Evolutionary conservation across 2,113 vertebrate genomes (phyloP), one percentile per base, ranked within the genome.

Genomic region (Nothoprocta perdicaria): DNA sequence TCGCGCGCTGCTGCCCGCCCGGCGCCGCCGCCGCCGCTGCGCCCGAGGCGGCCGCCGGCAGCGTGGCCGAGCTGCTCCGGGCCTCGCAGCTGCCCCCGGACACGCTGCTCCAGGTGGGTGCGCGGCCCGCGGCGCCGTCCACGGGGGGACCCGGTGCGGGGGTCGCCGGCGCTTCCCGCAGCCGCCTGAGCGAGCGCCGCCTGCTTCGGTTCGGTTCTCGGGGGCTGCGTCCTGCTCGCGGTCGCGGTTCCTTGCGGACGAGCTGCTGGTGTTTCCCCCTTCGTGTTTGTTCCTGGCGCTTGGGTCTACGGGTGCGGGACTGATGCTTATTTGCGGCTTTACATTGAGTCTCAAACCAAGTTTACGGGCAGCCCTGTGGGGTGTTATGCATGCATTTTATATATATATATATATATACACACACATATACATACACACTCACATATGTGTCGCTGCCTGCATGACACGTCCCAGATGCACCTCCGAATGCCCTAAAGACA

Each of bases 11-110:
- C 94, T 93, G 91, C 81, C 94, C 94, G 52, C 81, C 88, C 48
- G 48, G 48, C 85, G 88, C 93, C 63, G 94, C 93, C 85, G 88
- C 93, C 63, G 94, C 93, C 85, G 91, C 85, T 84, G 91, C 93
- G 48, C 81, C 93, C 68, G 94, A 95, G 88, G 91, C 85, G 88
- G 91, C 93, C 84, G 93, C 91, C 82, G 91, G 94, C 88, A 93
- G 91, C 86, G 94, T 91, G 94, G 89, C 88, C 53, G 94, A 93
- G 69, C 86, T 93, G 88, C 91, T 95, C 89, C 94, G 94, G 85
- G 94, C 94, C 89, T 95, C 94, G 0, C 91, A 93, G 91, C 89
- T 95, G 82, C 94, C 94, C 86, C 74, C 94, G 33, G 94, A 93
- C 91, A 95, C 94, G 75, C 86, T 93, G 94, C 91, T 84, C 91